Base-by-base conservation (phyloP, 53 echinoderm and acorn worm genomes). In the Henricia sp. region DNA sequence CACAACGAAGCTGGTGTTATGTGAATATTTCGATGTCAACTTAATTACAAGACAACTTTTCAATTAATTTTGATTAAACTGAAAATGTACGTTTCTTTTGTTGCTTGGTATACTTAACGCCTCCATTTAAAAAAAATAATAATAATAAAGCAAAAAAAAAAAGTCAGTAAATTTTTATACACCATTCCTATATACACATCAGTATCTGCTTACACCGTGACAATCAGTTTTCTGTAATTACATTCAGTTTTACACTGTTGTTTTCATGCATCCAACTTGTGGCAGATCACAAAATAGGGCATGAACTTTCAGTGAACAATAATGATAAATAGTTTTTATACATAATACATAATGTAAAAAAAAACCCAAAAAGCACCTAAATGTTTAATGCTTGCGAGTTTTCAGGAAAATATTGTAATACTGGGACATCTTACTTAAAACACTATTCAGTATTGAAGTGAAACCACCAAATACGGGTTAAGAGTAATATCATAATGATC, bases 101-200 rank as follows among this genome's bases (percentile, higher is more conserved):
- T n/a, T n/a, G n/a, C n/a, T n/a, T n/a, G n/a, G n/a, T n/a, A n/a
- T n/a, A n/a, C n/a, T n/a, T n/a, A n/a, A n/a, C n/a, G n/a, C n/a
- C n/a, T n/a, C n/a, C n/a, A 10, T 29, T 8, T 6, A 13, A 6
- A 32, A 60, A 30, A 9, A 60, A 6, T 2, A 34, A 34, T 36
- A 35, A 52, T 29, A 37, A 23, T 51, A 53, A 35, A 17, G 55
- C 37, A 20, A 73, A 24, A 16, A 19, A 52, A 17, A 26, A 40
- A 40, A 30, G 38, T 12, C 77, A 77, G 42, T 41, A 77, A 59
- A 27, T 77, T 41, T 59, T 42, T 57, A 40, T 77, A 77, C 77
- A 77, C 37, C 43, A 11, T 55, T 77, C 77, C 41, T 77, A 77
- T 77, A 77, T 77, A 77, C 77, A 77, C 29, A 77, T 77, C 36